phyloP scores from a whole-genome alignment of 2,888 invertebrate genomes.

The Eucriotettix oculatus region DNA sequence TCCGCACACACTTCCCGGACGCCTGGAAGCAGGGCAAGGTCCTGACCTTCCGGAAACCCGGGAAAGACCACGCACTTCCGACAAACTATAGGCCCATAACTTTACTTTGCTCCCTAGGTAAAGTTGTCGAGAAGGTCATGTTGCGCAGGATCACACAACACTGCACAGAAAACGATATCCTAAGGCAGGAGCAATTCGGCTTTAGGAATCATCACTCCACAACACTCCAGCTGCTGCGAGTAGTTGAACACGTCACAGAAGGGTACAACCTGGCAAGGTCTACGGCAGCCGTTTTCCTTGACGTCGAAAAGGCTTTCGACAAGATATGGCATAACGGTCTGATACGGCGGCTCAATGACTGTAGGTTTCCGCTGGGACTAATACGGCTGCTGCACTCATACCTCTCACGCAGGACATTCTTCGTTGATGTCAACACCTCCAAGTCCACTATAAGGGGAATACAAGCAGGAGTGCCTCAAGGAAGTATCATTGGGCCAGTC shows the following conservation, averaged over 20 bases:
- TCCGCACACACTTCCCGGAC: neutral
- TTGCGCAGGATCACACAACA: neutral
- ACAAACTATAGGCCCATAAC: neutral
- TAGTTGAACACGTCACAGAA: neutral
- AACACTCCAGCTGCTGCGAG: neutral
- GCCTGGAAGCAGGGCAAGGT: neutral
- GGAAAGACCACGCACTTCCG: neutral
- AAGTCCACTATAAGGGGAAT: neutral
- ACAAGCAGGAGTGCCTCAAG: constrained; percentile 1
- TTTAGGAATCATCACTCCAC: neutral
- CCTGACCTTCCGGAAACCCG: neutral
- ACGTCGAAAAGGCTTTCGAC: neutral
- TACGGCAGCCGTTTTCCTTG: neutral
- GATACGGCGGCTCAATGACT: neutral
- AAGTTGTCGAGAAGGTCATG: neutral
- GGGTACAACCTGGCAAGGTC: neutral
- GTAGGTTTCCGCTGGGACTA: neutral
- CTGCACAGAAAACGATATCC: neutral
- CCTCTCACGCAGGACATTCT: neutral
- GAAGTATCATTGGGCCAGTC: neutral
- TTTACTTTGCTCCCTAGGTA: neutral
- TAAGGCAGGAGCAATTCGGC: neutral
- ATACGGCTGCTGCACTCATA: neutral
- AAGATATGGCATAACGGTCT: neutral
- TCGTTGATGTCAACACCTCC: neutral